These are phyloP conservation scores for Dipodomys ordii DNA, from an alignment of 2,113 vertebrate species.

Conservation along the genomic window DNA sequence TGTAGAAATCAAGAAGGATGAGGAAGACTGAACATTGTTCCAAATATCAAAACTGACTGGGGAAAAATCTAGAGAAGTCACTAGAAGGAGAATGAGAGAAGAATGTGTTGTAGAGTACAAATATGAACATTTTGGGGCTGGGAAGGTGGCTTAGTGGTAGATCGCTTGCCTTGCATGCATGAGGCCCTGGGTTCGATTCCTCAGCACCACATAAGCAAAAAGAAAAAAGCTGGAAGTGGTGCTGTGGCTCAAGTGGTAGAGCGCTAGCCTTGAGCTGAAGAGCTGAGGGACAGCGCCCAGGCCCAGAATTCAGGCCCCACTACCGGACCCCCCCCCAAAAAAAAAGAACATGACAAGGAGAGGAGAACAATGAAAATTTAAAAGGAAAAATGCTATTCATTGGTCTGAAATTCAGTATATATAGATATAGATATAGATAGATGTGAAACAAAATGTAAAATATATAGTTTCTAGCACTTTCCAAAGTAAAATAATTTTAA, in stretches of 20 bases:
- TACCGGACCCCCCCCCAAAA: too few relatives aligned
- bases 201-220: too few relatives aligned
- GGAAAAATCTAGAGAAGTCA: background rate
- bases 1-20: background rate
- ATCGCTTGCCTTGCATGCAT: too few relatives aligned
- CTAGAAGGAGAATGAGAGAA: background rate
- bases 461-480: background rate
- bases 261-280: too few relatives aligned
- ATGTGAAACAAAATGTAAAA: background rate
- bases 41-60: background rate
- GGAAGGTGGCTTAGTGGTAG: too few relatives aligned
- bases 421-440: too few relatives aligned
- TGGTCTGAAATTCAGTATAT: background rate
- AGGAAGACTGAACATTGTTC: background rate
- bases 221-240: too few relatives aligned
- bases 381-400: background rate
- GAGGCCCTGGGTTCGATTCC: too few relatives aligned
- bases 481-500: slow-evolving; percentile 3
- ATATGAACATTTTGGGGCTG: background rate
- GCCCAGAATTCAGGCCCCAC: too few relatives aligned
- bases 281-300: too few relatives aligned
- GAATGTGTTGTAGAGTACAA: background rate
- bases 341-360: background rate
- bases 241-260: too few relatives aligned
- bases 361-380: background rate